Evolutionary conservation across 2,113 vertebrate genomes (phyloP).

Genomic region (Channa argus): DNA sequence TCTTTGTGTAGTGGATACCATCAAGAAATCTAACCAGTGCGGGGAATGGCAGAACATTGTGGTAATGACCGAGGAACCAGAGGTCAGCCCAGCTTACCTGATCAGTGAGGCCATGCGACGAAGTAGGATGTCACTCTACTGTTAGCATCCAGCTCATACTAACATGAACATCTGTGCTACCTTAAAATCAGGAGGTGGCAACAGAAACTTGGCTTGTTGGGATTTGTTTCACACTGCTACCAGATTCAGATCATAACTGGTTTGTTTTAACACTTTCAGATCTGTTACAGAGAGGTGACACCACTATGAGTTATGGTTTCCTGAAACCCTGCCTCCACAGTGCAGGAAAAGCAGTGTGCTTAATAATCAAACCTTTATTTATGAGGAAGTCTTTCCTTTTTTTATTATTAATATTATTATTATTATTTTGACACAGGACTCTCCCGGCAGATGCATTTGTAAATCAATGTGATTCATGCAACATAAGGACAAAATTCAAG

Average conservation of each 20-base stretch:
- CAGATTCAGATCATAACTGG: neutral
- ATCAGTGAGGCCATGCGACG: constrained; percentile 98
- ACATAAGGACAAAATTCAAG: constrained; percentile 2
- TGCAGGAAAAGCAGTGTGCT: constrained; percentile 38
- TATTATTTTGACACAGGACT: constrained; percentile 16
- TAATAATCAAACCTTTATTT: constrained; percentile 58
- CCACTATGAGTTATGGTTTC: constrained; percentile 15
- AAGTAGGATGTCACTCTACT: constrained; percentile 97
- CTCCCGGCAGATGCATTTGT: constrained; percentile 2
- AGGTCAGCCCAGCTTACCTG: constrained; percentile 94
- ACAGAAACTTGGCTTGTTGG: too few relatives aligned
- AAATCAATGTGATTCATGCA: constrained; percentile 36
- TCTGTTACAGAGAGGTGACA: constrained; percentile 46
- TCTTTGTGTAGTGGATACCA: constrained; percentile 96
- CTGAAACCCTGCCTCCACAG: constrained; percentile 1
- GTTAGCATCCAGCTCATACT: constrained; percentile 78
- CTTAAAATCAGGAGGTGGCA: neutral
- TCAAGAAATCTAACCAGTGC: constrained; percentile 95
- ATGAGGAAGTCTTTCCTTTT: constrained; percentile 32
- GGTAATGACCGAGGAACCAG: constrained; percentile 97
- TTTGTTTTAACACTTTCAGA: too few relatives aligned
- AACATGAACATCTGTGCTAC: neutral
- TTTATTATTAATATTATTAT: neutral
- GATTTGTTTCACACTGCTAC: constrained; percentile 20
- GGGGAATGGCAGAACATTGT: constrained; percentile 98